Conservation (phyloP, 2,113 vertebrate species). For the Aphyosemion australe region DNA sequence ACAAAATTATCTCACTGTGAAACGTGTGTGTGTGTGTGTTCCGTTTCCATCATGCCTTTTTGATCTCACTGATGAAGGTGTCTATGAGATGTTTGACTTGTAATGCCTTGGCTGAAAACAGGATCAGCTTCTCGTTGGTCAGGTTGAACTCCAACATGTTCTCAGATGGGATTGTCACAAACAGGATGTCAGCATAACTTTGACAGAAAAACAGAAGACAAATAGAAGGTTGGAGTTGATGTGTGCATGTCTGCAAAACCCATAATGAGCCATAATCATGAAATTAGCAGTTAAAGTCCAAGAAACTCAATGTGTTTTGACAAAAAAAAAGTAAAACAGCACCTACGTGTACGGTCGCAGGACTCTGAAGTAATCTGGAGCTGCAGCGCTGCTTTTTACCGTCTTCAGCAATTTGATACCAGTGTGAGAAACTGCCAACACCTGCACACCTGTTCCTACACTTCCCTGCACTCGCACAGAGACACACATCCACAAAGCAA, state of each 20-base stretch:
- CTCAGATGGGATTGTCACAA: slow-evolving; percentile 90
- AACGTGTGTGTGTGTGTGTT: not conserved
- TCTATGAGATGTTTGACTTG: slow-evolving; percentile 94
- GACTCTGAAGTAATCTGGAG: slow-evolving; percentile 87
- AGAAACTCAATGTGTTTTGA: not conserved
- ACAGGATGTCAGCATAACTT: slow-evolving; percentile 93
- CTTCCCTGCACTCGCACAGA: slow-evolving; percentile 83
- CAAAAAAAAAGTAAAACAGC: not conserved
- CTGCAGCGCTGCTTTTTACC: slow-evolving; percentile 80
- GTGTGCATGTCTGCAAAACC: not conserved
- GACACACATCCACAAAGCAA: slow-evolving; percentile 23
- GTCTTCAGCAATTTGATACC: slow-evolving; percentile 91
- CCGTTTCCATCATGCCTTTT: slow-evolving; percentile 80
- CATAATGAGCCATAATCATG: not conserved
- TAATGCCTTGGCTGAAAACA: slow-evolving; percentile 92
- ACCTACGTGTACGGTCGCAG: slow-evolving; percentile 87
- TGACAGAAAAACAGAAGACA: not conserved
- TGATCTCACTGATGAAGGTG: slow-evolving; percentile 91
- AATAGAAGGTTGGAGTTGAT: not conserved
- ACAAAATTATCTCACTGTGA: not conserved
- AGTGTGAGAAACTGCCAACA: slow-evolving; percentile 88
- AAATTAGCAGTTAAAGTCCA: no score
- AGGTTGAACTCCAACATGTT: slow-evolving; percentile 98
- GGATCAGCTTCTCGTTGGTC: slow-evolving; percentile 90
- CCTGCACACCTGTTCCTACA: slow-evolving; percentile 92